A percentile compares a stretch with the other conserved stretches of the same genome.
Evolutionary conservation across 2,888 invertebrate genomes (phyloP).

Genomic region (Hirtodrosophila cameraria): DNA sequence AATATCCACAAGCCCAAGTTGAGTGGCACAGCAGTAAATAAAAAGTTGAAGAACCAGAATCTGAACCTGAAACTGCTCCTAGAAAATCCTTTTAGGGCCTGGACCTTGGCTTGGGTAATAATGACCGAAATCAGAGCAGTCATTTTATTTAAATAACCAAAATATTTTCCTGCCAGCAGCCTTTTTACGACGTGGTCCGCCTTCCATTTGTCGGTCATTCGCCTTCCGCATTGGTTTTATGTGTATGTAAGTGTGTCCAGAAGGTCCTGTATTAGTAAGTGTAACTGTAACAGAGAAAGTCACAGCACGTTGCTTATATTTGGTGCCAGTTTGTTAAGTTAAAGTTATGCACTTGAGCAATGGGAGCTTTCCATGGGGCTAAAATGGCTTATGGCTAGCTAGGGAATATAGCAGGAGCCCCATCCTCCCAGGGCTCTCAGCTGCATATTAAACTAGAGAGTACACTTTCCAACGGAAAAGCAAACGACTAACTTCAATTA

Average conservation of each 20-base stretch:
- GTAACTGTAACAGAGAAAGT: constrained; percentile 1
- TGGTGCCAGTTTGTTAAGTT: constrained; percentile 29
- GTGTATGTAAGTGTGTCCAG: not conserved
- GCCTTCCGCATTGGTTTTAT: constrained; percentile 34
- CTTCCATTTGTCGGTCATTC: constrained; percentile 65
- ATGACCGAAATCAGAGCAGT: constrained; percentile 71
- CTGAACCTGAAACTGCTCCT: constrained; percentile 11
- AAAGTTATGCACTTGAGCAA: constrained; percentile 48
- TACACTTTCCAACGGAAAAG: constrained; percentile 1
- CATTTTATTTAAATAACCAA: constrained; percentile 76
- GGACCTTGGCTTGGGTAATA: constrained; percentile 50
- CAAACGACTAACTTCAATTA: constrained; percentile 1
- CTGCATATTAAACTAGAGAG: constrained; percentile 31
- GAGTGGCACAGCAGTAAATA: constrained; percentile 44
- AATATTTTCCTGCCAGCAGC: constrained; percentile 64
- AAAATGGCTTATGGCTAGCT: constrained; percentile 48
- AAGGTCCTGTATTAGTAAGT: constrained; percentile 4
- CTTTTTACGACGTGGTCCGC: constrained; percentile 46
- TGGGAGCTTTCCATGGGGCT: constrained; percentile 3
- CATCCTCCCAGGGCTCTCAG: constrained; percentile 29
- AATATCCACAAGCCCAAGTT: constrained; percentile 49
- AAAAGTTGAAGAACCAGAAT: constrained; percentile 20
- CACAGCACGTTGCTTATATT: constrained; percentile 18
- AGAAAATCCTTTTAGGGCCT: constrained; percentile 8
- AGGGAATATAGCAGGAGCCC: constrained; percentile 50